Base-by-base conservation (phyloP, 2,113 vertebrate species). In the Danionella cerebrum region DNA sequence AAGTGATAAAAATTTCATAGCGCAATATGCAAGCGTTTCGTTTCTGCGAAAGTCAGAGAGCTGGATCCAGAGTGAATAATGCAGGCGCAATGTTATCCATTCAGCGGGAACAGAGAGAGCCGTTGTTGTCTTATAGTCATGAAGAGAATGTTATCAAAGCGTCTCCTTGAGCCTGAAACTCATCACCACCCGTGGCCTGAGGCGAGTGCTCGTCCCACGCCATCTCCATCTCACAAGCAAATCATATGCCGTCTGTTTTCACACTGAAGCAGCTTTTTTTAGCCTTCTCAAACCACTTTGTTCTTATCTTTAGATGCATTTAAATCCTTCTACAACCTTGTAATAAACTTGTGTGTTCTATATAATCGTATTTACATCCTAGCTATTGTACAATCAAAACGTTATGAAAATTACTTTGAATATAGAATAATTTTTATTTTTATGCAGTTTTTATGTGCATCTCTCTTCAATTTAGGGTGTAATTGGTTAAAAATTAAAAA, bases 1-100 rank as follows among this genome's bases (percentile, higher is more conserved):
- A 58, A 79, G 76, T 82, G 74, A 85, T 88, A 72, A 85, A 85
- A 83, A 80, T 85, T 85, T 88, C 55, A 88, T 85, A 71, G 76
- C 70, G 73, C 68, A 70, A 70, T 76, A 70, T 79, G 80, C 82
- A 81, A 78, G 78, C 62, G 52, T 36, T 71, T 77, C 78, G 14
- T 74, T 79, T 76, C 76, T 71, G 69, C 48, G 21, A 73, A 69
- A 68, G 67, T 55, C 62, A 9, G 58, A 50, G 36, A 65, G 62
- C 70, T 65, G 78, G 29, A 19, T 64, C 18, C 22, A 39, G 3
- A 19, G 38, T 70, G 67, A 72, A 67, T 63, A 42, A 60, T 50
- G 33, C 67, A 63, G 54, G 48, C 65, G 19, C 21, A 48, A 76
- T 69, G 41, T 25, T 66, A 75, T 74, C 63, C 66, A 80, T 79